Base-by-base conservation (phyloP, 2,888 invertebrate species). In the Eupithecia centaureata region DNA sequence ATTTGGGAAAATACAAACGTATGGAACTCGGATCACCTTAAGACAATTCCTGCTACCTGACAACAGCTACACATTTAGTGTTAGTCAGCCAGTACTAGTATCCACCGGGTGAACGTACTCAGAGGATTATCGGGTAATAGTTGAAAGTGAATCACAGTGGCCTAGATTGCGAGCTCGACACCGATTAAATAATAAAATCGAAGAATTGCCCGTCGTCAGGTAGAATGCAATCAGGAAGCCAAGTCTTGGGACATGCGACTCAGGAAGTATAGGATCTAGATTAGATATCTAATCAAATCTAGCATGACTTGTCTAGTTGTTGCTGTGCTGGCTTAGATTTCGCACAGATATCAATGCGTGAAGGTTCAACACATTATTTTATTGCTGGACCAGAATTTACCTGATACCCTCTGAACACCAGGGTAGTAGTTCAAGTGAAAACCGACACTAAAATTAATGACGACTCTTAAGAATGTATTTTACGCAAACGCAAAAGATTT, bases 181-280 rank as follows among this genome's bases (percentile, higher is more conserved):
- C 71, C 79, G 78, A 80, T 81, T 81, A 81, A 85, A 85, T 84
- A 82, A 83, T 79, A 76, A 79, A 79, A 79, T 75, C 73, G 75
- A 78, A 77, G 77, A 77, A 71, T 32, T 57, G 30, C 30, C 22
- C 30, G 56, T 8, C 15, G 54, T 54, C n/a, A n/a, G 28, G 51
- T 52, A 27, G 15, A 54, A 27, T 54, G 25, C 28, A 30, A 54
- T 54, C 28, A 18, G 42, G 42, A 18, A 42, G 18, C 5, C 7
- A 42, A 18, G 18, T 42, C 38, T 42, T 42, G 38, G 18, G 18
- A 42, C 42, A 10, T 18, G 18, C 10, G 42, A 42, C 18, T 18
- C 42, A 42, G 18, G 18, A 42, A 42, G 18, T 38, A 5, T 38
- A n/a, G n/a, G n/a, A n/a, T n/a, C n/a, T n/a, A n/a, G n/a, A n/a